Base-by-base conservation (phyloP, 2,888 invertebrate genomes). In the Drosophila multiciliata region DNA sequence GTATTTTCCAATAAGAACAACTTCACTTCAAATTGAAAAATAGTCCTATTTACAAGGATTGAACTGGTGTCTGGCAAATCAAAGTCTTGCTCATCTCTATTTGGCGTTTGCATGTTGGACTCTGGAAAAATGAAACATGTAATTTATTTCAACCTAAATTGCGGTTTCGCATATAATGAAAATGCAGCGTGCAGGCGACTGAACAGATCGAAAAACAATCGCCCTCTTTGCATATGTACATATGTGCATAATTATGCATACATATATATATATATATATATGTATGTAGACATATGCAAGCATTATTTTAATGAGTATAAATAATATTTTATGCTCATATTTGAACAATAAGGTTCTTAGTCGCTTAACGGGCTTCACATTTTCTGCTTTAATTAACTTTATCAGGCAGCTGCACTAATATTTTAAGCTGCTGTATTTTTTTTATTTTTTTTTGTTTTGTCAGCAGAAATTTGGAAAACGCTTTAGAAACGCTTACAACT, bases 141-240 rank as follows among this genome's bases (percentile, higher is more conserved):
- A 83, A 89, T 85, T 85, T 83, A 75, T 83, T 81, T 77, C 81
- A 88, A 81, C 86, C 86, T 73, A 83, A 81, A 88, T 86, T 81
- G 61, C 60, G 66, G 48, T 69, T 68, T 73, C 58, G 66, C 82
- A 68, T 72, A 79, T 63, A 62, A 64, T 61, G 48, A 17, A 60
- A 73, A 66, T 58, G 57, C 55, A 60, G 57, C 40, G 36, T 57
- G 59, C 64, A 59, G 63, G 72, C 73, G 26, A 32, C 23, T 54
- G 40, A 40, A 66, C 42, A 49, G 61, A 66, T 77, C 48, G 67
- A 54, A 64, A 58, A 62, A 66, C 48, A 65, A 23, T n/a, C 35
- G 17, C 23, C 36, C 29, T 6, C 48, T 12, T 7, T 38, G 29
- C 26, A n/a, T 68, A 35, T 65, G 6, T 23, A 42, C 35, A 36